Base-by-base conservation (phyloP, 2,888 invertebrate species). In the Hymenopus coronatus region DNA sequence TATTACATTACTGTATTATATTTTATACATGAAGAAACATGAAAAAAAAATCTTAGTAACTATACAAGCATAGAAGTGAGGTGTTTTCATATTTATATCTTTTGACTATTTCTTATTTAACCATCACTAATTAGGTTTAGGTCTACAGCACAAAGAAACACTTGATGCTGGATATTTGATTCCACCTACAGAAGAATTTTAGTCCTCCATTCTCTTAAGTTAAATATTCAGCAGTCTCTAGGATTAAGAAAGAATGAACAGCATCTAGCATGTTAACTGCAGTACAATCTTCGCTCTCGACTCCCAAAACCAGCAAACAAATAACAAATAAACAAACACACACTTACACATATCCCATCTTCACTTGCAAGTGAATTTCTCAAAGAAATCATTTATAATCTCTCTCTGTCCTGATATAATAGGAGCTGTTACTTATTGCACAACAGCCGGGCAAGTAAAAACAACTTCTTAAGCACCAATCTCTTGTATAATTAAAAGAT, bases 11-110 rank as follows among this genome's bases (percentile, higher is more conserved):
- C 84, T 87, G 87, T 28, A 87, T 87, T 84, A 87, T 83, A 88
- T 15, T 89, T 88, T 86, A 88, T 89, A 89, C 89, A 90, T 85
- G 90, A 40, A 88, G 88, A 90, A 88, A 88, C 85, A 90, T 84
- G 90, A 89, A 89, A 89, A 89, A 85, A 70, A 28, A 88, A 86
- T 88, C 88, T 87, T 89, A 88, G 88, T 87, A 90, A 88, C 90
- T 90, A 88, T 82, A 90, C 85, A 90, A 90, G 90, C 90, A 89
- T 82, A 85, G 81, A 87, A 87, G 87, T 87, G 87, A 87, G 82
- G 82, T 87, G 87, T 30, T 46, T 85, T 46, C 46, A 46, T 85
- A 85, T 87, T 87, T 30, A 87, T 33, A 27, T 82, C n/a, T 33
- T 82, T 81, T 81, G 86, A 86, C 86, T 81, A 86, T 54, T 54